Conservation (phyloP, 2,888 invertebrate species). For the Asteroscopus sphinx region DNA sequence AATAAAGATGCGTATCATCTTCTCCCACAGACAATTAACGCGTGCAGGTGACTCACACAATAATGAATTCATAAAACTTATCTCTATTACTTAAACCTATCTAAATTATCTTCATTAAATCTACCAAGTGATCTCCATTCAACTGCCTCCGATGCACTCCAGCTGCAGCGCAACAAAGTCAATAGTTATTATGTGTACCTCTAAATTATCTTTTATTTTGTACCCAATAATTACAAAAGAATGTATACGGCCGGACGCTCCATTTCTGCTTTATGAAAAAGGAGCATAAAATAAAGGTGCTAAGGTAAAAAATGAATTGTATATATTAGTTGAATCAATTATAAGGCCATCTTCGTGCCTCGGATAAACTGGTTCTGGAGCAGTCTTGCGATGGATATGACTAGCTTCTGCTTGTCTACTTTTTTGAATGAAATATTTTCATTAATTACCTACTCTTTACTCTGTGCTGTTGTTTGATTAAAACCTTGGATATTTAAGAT, state of each 20-base stretch:
- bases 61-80: constrained; percentile 46
- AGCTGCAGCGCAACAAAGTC: constrained; percentile 50
- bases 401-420: constrained; percentile 56
- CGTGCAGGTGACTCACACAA: constrained; percentile 20
- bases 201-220: constrained; percentile 75
- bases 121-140: constrained; percentile 16
- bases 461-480: constrained; percentile 51
- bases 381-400: constrained; percentile 52
- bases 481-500: constrained; percentile 43
- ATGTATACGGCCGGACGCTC: constrained; percentile 66
- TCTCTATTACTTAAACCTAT: constrained; percentile 29
- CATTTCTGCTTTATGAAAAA: constrained; percentile 56
- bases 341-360: constrained; percentile 67
- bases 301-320: constrained; percentile 72
- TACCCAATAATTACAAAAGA: constrained; percentile 75
- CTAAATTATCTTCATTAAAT: constrained; percentile 39
- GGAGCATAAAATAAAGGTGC: constrained; percentile 62
- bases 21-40: constrained; percentile 10
- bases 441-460: constrained; percentile 55
- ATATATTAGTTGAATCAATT: constrained; percentile 74
- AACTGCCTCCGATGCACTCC: constrained; percentile 9
- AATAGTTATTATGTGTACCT: constrained; percentile 68
- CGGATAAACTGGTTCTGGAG: constrained; percentile 67
- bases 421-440: constrained; percentile 55
- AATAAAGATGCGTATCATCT: constrained; percentile 17